Evolutionary conservation across 2,797 vertebrate genomes (phyloP), one percentile per base, ranked within the genome.

Genomic region (Malurus leucopterus): DNA sequence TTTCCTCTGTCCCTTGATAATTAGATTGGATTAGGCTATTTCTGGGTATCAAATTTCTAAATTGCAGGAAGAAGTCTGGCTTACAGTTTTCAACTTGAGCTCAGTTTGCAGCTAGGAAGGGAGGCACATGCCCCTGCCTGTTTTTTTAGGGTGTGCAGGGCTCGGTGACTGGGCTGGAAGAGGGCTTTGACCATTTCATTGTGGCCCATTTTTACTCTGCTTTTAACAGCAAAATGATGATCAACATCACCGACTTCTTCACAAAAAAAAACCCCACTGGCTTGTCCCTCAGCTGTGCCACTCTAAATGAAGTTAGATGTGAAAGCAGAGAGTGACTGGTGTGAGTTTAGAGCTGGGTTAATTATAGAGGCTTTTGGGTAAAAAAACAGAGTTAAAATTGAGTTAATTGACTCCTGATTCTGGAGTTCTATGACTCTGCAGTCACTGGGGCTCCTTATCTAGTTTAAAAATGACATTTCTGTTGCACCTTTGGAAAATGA

Each of bases 241-340:
- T 77, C 15, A 3, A 1, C 29, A 5, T 51, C 16, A 10, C 29
- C 29, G 67, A 32, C 23, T 44, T 27, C 4, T 75, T 61, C 24
- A 29, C 29, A 32, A 19, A 69, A 65, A 1, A 36, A 36, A 36
- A 36, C 11, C 36, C 21, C 10, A 0, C 8, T 38, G 40, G 7
- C 2, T 13, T 83, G 44, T 65, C 15, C 5, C 29, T 4, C 27
- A 21, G 3, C 32, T 79, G 49, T 24, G n/a, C 38, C 11, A 1
- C 47, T 79, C 44, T 8, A 9, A 11, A 10, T 32, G 11, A 30
- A 59, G 26, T 19, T 3, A 12, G 20, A 4, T 17, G 1, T 0
- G 21, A 23, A 53, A 27, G 32, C 7, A 22, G 64, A 30, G 18
- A 23, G 27, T 27, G 53, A 14, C 6, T n/a, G 63, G 23, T 40